Evolutionary conservation across 2,113 vertebrate genomes (phyloP).

Genomic region (Glaucidium brasilianum): DNA sequence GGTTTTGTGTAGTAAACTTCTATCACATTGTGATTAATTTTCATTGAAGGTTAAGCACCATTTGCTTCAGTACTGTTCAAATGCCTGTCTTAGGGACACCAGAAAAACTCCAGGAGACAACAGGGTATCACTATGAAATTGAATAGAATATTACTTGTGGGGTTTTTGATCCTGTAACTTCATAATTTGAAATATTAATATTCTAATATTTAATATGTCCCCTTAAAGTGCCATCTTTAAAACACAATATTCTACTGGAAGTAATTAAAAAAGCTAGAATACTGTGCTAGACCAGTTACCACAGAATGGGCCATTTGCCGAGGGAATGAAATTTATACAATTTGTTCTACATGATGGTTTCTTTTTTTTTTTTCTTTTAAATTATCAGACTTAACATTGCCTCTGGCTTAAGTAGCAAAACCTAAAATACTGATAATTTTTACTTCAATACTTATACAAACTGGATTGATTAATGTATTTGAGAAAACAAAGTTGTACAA

Average conservation of each 20-base stretch:
- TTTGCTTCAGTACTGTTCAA: conserved; percentile 11
- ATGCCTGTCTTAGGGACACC: background rate
- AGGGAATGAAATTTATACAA: background rate
- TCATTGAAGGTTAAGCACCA: conserved; percentile 11
- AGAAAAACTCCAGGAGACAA: conserved; percentile 34
- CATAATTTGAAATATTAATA: background rate
- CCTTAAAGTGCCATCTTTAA: background rate
- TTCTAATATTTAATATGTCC: background rate
- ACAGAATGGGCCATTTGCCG: background rate
- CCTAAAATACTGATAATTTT: background rate
- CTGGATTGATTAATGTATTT: background rate
- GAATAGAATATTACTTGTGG: background rate
- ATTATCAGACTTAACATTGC: background rate
- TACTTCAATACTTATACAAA: background rate
- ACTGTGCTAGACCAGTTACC: background rate
- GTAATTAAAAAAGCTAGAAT: background rate
- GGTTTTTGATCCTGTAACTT: background rate
- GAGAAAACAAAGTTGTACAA: background rate
- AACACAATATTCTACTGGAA: background rate
- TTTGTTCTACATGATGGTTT: background rate
- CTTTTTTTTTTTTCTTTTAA: too few species aligned
- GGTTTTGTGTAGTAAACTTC: conserved; percentile 10
- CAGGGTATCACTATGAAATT: background rate
- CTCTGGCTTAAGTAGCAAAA: background rate
- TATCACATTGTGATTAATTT: conserved; percentile 50